These are phyloP conservation scores for Catharus bicknelli DNA, from an alignment of 2,113 vertebrate genomes.

Conservation along the genomic window DNA sequence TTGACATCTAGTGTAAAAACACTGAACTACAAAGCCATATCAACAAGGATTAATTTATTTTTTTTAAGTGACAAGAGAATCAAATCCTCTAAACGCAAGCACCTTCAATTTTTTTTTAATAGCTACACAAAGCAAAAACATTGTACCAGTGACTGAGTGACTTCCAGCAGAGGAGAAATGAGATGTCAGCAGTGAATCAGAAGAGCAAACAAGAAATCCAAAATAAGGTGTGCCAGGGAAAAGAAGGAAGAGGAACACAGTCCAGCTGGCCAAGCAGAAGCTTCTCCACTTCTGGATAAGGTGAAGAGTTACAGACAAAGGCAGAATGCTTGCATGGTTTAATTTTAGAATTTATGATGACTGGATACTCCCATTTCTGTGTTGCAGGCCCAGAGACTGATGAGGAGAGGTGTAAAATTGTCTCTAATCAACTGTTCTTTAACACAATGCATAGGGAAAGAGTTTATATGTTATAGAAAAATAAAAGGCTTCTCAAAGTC, in stretches of 20 bases:
- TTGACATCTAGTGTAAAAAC: conserved; percentile 68
- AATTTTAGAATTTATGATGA: background rate
- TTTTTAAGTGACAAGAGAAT: background rate
- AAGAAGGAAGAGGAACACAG: background rate
- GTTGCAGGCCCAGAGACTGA: background rate
- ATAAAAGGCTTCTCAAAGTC: background rate
- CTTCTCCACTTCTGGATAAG: background rate
- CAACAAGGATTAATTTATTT: background rate
- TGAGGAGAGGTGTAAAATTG: background rate
- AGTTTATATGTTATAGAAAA: background rate
- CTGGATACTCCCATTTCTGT: background rate
- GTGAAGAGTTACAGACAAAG: background rate
- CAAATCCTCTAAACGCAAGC: background rate
- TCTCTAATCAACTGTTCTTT: background rate
- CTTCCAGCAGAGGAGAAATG: background rate
- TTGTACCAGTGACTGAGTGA: background rate
- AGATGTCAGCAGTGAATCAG: background rate
- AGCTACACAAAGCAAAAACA: background rate
- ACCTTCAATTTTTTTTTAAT: background rate
- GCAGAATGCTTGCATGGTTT: background rate
- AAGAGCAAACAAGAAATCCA: background rate
- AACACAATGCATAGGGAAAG: background rate
- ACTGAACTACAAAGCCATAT: conserved; percentile 32
- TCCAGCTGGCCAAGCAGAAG: background rate
- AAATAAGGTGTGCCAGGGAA: background rate